Evolutionary conservation across 1,140 invertebrate species (phyloP).

Genomic region (Procambarus virginalis): DNA sequence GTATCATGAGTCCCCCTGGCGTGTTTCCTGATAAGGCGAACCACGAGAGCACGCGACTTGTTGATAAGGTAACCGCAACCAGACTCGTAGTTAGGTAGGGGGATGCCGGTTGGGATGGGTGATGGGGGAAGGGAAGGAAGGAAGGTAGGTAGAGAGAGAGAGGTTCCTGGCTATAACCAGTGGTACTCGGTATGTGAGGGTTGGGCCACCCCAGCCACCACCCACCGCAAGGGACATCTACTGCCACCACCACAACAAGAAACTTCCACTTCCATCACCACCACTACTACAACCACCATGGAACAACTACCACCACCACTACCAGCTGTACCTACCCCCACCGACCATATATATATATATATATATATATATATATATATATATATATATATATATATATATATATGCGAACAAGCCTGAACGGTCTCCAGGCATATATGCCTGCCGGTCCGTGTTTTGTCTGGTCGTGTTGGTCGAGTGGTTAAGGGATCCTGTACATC

Average conservation of each 20-base stretch:
- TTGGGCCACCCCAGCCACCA: not conserved
- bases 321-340: not conserved
- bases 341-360: no score
- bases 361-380: no score
- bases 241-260: not conserved
- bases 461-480: no score
- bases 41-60: constrained; percentile 4
- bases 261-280: not conserved
- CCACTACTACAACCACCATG: not conserved
- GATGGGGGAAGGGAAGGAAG: not conserved
- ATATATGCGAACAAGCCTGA: no score
- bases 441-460: no score
- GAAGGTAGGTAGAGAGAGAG: not conserved
- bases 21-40: constrained; percentile 10
- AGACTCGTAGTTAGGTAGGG: not conserved
- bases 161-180: not conserved
- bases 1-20: not conserved
- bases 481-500: no score
- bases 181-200: not conserved
- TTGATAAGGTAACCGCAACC: constrained; percentile 19
- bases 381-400: no score
- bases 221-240: not conserved
- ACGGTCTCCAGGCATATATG: no score
- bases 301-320: not conserved
- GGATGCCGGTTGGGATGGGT: not conserved